These are phyloP conservation scores for Todus mexicanus DNA, from an alignment of 2,797 vertebrate genomes.

Conservation along the genomic window DNA sequence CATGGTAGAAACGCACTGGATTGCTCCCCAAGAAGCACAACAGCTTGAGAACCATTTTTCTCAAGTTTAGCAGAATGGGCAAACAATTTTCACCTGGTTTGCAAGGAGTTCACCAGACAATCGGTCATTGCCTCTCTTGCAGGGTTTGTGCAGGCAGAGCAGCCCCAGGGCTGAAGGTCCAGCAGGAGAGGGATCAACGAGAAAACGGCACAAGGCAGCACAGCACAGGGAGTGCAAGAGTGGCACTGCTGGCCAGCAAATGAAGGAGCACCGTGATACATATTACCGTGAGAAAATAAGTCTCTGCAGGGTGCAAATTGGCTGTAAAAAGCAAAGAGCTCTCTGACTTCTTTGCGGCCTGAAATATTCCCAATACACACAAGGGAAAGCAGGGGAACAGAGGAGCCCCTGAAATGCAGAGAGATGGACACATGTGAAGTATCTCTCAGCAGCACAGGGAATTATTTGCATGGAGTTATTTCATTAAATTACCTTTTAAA, in stretches of 20 bases:
- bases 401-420: neutral
- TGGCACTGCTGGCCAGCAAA: neutral
- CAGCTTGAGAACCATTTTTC: conserved; percentile 1
- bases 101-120: neutral
- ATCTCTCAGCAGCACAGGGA: neutral
- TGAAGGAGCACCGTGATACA: rapidly evolving
- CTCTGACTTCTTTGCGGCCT: neutral
- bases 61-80: neutral
- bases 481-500: neutral
- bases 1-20: neutral
- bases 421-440: neutral
- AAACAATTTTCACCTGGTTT: conserved; percentile 1
- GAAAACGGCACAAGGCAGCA: neutral
- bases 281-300: neutral
- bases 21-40: neutral
- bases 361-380: neutral
- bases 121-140: neutral
- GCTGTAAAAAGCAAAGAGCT: neutral
- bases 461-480: neutral
- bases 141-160: neutral
- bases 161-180: neutral
- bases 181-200: neutral
- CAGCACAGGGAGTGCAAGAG: rapidly evolving
- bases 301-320: neutral
- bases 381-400: neutral